These are phyloP conservation scores for Naso thynnoides DNA, from an alignment of 2,797 vertebrate species.

Conservation along the genomic window DNA sequence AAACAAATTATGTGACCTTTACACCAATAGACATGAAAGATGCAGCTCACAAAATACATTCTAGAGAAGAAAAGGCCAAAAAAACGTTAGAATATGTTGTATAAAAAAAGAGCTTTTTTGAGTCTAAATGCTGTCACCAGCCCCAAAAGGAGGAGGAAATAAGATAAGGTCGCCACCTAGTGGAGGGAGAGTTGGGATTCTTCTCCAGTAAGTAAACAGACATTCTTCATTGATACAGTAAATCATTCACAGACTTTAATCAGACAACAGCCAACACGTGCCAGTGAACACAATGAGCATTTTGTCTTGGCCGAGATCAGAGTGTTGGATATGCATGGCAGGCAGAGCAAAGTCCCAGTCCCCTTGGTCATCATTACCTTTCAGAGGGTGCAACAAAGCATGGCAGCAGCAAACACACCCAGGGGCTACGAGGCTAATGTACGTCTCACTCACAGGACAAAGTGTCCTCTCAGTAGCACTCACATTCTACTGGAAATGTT, in stretches of 20 bases:
- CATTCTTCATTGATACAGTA: conserved; percentile 35
- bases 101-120: neutral
- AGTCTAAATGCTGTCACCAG: neutral
- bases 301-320: conserved; percentile 64
- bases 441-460: conserved; percentile 68
- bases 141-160: conserved; percentile 5
- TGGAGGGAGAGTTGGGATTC: conserved; percentile 61
- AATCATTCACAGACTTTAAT: conserved; percentile 68
- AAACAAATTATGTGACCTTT: conserved; percentile 10
- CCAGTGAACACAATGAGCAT: conserved; percentile 56
- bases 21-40: conserved; percentile 25
- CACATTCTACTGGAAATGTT: conserved; percentile 38
- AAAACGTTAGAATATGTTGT: conserved; percentile 3
- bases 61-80: conserved; percentile 2
- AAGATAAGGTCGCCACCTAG: conserved; percentile 78
- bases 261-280: conserved; percentile 32
- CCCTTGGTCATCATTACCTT: conserved; percentile 78
- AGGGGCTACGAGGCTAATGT: conserved; percentile 64
- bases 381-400: conserved; percentile 72
- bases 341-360: conserved; percentile 65
- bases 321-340: conserved; percentile 64
- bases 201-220: neutral
- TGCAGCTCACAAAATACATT: neutral
- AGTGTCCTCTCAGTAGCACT: conserved; percentile 55
- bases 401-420: conserved; percentile 66